Base-by-base conservation (phyloP, 2,888 invertebrate genomes). In the Xestia ashworthii region DNA sequence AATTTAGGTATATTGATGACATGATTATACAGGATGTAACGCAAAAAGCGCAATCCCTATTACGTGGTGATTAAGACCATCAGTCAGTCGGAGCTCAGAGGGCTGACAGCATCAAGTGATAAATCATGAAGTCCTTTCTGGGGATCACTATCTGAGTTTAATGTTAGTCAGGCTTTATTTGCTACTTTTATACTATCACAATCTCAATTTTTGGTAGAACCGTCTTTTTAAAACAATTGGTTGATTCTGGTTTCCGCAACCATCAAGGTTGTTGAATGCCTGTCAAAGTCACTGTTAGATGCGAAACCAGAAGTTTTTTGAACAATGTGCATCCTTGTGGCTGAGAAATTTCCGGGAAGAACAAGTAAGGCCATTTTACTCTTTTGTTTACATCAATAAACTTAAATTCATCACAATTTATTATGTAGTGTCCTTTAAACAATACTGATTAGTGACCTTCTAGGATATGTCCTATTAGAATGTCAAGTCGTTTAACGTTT, bases 301-400 rank as follows among this genome's bases (percentile, higher is more conserved):
- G 38, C 46, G 32, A 79, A 83, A 83, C 46, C 46, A 83, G 25
- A 67, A 66, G 60, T 53, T 32, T n/a, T 78, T 38, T 53, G 0
- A 58, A 83, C 83, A 81, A 81, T 81, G 65, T 53, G 25, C 16
- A 60, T 66, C 66, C 60, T 62, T 66, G 38, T 81, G 14, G 6
- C 81, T 74, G 74, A 41, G 68, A 85, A 81, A 69, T 64, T 14
- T 38, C 25, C 62, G 9, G 5, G 3, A 60, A 6, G 9, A 50
- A 66, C 8, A 16, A 62, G 11, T 50, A 55, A 60, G 65, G 74
- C 3, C 44, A 22, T 53, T 53, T 3, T 68, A 58, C 38, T 74
- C 50, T 62, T 81, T 84, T 78, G 83, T 83, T 78, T 67, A 50
- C 5, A 12, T 0, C 16, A 25, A n/a, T 67, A 78, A 83, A 68